These are phyloP conservation scores for Pimephales promelas DNA, from an alignment of 2,113 vertebrate species.

Conservation along the genomic window DNA sequence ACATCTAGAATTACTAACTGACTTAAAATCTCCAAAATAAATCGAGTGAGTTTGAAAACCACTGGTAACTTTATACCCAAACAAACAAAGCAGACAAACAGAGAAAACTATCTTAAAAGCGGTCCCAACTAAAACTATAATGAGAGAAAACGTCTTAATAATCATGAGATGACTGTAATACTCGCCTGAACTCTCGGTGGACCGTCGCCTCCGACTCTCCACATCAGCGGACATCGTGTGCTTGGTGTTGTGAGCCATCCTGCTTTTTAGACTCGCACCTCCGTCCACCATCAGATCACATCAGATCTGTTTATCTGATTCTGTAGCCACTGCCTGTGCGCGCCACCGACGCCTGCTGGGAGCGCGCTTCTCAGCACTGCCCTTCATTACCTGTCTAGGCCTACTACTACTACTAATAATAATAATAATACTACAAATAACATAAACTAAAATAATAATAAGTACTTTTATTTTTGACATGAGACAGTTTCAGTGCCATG, in stretches of 20 bases:
- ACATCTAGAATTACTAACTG: neutral
- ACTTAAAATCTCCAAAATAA: neutral
- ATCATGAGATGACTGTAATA: neutral
- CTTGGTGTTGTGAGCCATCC: conserved; percentile 27
- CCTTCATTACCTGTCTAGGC: neutral
- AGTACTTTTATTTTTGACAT: no score
- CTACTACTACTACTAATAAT: neutral
- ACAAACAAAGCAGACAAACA: neutral
- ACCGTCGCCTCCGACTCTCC: conserved; percentile 52
- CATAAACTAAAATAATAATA: neutral
- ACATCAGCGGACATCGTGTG: conserved; percentile 55
- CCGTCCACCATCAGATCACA: neutral
- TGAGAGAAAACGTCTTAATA: neutral
- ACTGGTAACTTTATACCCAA: neutral
- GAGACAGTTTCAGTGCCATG: no score
- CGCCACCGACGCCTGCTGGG: conserved; percentile 6
- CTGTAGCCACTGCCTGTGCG: neutral
- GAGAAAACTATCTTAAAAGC: neutral
- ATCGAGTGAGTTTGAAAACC: neutral
- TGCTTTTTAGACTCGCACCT: neutral
- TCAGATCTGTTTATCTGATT: neutral
- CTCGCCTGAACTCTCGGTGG: conserved; percentile 58
- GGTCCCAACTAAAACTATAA: neutral
- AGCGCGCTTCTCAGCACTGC: neutral
- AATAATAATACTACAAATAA: no score